These are phyloP conservation scores for Sminthopsis crassicaudata DNA, from an alignment of 2,113 vertebrate species.

Conservation along the genomic window DNA sequence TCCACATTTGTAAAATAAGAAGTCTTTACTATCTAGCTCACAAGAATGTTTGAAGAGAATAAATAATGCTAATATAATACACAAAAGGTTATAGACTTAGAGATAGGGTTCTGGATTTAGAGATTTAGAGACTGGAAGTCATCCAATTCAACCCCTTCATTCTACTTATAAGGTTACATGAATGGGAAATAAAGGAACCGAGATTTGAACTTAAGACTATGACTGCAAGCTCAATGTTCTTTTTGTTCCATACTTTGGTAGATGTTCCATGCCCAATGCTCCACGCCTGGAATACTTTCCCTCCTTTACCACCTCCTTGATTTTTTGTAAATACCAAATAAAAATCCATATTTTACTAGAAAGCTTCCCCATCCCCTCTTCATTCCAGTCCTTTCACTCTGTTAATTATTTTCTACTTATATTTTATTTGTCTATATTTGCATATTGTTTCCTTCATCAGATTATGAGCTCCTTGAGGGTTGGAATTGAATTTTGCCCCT, in stretches of 20 bases:
- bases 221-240: not conserved
- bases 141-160: not conserved
- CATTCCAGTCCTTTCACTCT: not conserved
- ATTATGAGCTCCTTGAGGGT: not conserved
- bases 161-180: not conserved
- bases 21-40: not conserved
- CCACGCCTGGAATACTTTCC: not conserved
- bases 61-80: not conserved
- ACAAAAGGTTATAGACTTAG: not conserved
- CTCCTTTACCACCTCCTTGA: not conserved
- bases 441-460: not conserved
- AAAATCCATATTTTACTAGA: not conserved
- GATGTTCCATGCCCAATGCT: not conserved
- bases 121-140: not conserved
- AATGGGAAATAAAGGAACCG: not conserved
- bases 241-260: not conserved
- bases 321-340: not conserved
- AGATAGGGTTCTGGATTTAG: not conserved
- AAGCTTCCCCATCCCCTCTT: not conserved
- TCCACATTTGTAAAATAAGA: constrained; percentile 41
- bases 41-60: not conserved
- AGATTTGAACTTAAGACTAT: not conserved
- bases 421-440: not conserved
- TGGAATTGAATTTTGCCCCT: not conserved
- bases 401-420: not conserved